Base-by-base conservation (phyloP, 2,797 vertebrate species). In the Pogoniulus pusillus region DNA sequence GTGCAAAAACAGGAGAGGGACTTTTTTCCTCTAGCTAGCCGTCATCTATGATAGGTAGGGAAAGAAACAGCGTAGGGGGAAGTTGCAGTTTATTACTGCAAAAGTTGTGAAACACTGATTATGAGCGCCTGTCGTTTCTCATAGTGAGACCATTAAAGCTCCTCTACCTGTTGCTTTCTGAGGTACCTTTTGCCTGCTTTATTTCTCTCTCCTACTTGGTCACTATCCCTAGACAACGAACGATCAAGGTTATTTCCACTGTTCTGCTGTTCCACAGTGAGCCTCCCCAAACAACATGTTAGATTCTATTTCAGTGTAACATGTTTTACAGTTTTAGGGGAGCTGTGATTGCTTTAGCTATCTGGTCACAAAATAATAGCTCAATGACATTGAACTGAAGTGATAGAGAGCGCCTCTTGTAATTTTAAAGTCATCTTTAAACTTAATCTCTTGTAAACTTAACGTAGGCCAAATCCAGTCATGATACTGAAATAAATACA, bases 41-140 rank as follows among this genome's bases (percentile, higher is more conserved):
- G 1, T 37, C 54, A 7, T 16, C 45, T 11, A 0, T 29, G 12
- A 7, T 17, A 34, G 41, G 43, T 5, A 51, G 63, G 64, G 55
- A 75, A 53, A 45, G 60, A n/a, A 64, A 12, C 10, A 13, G n/a
- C 4, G 16, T 15, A 2, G 19, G 22, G 22, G 13, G 27, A 51
- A 66, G 13, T 22, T 0, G 6, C 0, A 14, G 20, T 1, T 20
- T 64, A 49, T 24, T 62, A 0, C 55, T 12, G 37, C 23, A 30
- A 58, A 55, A 63, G 10, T 1, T 12, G 30, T 7, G n/a, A 30
- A 75, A 22, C 6, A 0, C 10, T n/a, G 37, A 4, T 34, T 24
- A 6, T 7, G 57, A 75, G 27, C 22, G 18, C 20, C 13, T 3
- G 1, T 16, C 16, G 12, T 18, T 75, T 69, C 41, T 41, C 20